Percentiles rank a stretch among this genome's conserved stretches.
Evolutionary conservation across 2,797 vertebrate species (phyloP).

Genomic region (Sebastes trivittatus): DNA sequence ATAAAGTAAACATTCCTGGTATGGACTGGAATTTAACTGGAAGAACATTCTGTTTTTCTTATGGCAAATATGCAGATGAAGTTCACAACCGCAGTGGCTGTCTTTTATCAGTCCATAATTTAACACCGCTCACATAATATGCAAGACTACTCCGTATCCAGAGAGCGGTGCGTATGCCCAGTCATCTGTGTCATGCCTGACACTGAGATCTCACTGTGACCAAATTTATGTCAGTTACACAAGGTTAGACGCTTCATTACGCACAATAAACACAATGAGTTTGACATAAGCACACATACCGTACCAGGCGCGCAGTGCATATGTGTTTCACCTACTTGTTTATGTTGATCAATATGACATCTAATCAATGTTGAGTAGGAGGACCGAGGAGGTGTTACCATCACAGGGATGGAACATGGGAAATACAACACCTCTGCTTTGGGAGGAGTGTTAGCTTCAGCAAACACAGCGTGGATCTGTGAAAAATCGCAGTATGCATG

Average conservation of each 20-base stretch:
- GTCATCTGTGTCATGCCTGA: slow-evolving; percentile 12
- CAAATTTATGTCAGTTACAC: background rate
- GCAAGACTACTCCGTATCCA: background rate
- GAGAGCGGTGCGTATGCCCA: background rate
- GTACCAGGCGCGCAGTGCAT: background rate
- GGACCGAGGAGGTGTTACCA: slow-evolving; percentile 12
- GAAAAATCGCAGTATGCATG: background rate
- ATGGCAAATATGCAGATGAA: background rate
- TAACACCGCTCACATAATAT: slow-evolving; percentile 12
- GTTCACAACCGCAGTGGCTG: background rate
- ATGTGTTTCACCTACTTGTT: background rate
- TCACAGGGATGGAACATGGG: background rate
- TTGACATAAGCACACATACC: background rate
- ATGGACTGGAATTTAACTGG: background rate
- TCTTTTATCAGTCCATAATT: slow-evolving; percentile 33
- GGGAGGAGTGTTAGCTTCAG: background rate
- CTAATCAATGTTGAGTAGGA: slow-evolving; percentile 13
- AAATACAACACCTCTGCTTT: slow-evolving; percentile 31
- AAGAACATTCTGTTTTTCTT: background rate
- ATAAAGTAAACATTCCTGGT: background rate
- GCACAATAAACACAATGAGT: background rate
- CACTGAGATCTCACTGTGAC: background rate
- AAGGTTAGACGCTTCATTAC: slow-evolving; percentile 1
- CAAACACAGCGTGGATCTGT: slow-evolving; percentile 7
- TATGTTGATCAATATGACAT: background rate